Conservation (phyloP, 2,888 invertebrate species). For the Rhynchonema sp. region DNA sequence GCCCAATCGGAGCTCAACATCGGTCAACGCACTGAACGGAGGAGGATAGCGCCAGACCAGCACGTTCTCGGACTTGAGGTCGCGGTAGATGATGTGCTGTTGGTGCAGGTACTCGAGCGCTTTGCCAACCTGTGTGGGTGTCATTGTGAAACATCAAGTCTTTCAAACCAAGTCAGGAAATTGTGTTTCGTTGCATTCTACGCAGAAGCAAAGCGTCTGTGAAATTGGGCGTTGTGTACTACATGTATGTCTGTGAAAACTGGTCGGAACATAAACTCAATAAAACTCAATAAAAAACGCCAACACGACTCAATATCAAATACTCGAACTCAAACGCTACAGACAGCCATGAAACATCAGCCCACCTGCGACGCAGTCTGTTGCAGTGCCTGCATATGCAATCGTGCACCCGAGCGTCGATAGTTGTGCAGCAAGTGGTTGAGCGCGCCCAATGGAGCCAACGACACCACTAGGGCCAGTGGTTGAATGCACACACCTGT, state of each 20-base stretch:
- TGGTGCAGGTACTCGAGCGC: constrained; percentile 88
- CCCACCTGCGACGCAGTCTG: constrained; percentile 58
- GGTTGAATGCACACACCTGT: constrained; percentile 66
- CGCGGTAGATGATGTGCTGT: constrained; percentile 64
- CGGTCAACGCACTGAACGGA: constrained; percentile 37
- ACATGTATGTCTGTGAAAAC: no score
- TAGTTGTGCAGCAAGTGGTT: constrained; percentile 64
- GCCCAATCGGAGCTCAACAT: constrained; percentile 55
- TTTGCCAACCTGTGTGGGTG: constrained; percentile 58
- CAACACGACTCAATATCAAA: no score
- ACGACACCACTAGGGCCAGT: constrained; percentile 61
- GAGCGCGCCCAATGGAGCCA: constrained; percentile 79
- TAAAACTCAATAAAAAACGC: no score
- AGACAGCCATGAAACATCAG: neutral
- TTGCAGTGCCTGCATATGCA: constrained; percentile 59
- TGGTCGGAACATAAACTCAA: no score
- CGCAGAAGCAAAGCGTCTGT: no score
- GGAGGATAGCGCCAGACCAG: constrained; percentile 87
- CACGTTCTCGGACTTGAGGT: constrained; percentile 75
- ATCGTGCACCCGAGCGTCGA: constrained; percentile 57
- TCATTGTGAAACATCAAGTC: no score
- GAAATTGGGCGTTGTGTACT: no score
- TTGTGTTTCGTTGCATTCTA: no score
- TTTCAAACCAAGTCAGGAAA: no score
- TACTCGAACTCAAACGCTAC: no score